These are phyloP conservation scores for Caretta caretta DNA, from an alignment of 2,113 vertebrate genomes.

Conservation along the genomic window DNA sequence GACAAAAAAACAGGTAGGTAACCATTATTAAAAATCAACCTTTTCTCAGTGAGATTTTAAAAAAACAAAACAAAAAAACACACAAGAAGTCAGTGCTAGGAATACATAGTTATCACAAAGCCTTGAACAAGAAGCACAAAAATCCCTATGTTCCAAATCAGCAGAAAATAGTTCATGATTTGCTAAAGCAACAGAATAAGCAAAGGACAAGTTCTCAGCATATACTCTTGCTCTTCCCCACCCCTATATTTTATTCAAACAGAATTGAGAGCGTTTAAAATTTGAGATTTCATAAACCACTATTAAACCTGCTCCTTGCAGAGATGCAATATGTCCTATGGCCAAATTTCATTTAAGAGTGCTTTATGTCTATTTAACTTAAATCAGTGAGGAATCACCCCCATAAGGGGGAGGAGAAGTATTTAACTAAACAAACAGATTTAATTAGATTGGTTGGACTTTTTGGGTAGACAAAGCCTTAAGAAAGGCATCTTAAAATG, in stretches of 20 bases:
- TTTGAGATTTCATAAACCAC: neutral
- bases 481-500: neutral
- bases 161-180: neutral
- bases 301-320: neutral
- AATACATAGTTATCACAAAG: neutral
- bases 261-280: neutral
- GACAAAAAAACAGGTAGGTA: neutral
- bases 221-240: neutral
- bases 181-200: neutral
- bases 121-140: neutral
- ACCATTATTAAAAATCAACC: neutral
- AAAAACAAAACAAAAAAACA: neutral
- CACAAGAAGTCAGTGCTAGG: no score
- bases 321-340: fast-evolving
- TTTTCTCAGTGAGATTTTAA: neutral
- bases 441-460: neutral
- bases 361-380: neutral
- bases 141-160: neutral
- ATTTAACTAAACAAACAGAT: neutral
- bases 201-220: neutral
- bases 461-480: neutral
- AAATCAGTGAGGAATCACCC: neutral
- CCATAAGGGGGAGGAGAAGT: neutral
- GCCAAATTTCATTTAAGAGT: neutral
- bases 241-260: neutral